Evolutionary conservation across 2,888 invertebrate genomes (phyloP).

Genomic region (Drosophila anomalipes): DNA sequence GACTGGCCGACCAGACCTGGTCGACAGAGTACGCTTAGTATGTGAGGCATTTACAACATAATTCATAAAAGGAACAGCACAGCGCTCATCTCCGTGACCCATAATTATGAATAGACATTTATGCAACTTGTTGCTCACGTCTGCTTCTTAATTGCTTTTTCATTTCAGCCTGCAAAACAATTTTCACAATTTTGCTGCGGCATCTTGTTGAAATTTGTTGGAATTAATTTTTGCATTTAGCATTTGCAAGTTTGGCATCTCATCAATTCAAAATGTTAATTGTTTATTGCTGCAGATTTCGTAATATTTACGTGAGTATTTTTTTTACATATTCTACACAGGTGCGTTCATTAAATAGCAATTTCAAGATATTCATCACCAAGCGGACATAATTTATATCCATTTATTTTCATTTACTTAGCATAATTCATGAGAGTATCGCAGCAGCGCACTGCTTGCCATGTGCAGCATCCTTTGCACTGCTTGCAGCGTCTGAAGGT

Average conservation of each 20-base stretch:
- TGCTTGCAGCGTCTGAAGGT: constrained; percentile 47
- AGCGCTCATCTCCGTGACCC: constrained; percentile 35
- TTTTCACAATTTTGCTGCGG: constrained; percentile 52
- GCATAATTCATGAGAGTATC: too few relatives aligned
- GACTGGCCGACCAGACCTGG: constrained; percentile 17
- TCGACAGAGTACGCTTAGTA: constrained; percentile 43
- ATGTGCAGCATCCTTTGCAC: constrained; percentile 59
- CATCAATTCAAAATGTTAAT: constrained; percentile 51
- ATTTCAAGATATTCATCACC: constrained; percentile 3
- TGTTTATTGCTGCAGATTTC: constrained; percentile 36
- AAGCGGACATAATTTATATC: constrained; percentile 7
- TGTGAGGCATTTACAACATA: constrained; percentile 81
- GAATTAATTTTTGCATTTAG: constrained; percentile 72
- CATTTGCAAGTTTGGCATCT: constrained; percentile 42
- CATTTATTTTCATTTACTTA: constrained; percentile 10
- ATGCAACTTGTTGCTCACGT: constrained; percentile 59
- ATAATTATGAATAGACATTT: constrained; percentile 75
- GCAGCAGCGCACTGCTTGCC: constrained; percentile 58
- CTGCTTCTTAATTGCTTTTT: constrained; percentile 79
- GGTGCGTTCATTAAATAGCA: constrained; percentile 16
- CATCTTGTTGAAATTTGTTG: constrained; percentile 62
- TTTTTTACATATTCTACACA: constrained; percentile 11
- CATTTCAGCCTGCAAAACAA: constrained; percentile 56
- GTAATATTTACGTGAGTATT: constrained; percentile 15
- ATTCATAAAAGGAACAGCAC: constrained; percentile 59